phyloP scores from a whole-genome alignment of 2,888 invertebrate species.

The Heliconius ismenius region DNA sequence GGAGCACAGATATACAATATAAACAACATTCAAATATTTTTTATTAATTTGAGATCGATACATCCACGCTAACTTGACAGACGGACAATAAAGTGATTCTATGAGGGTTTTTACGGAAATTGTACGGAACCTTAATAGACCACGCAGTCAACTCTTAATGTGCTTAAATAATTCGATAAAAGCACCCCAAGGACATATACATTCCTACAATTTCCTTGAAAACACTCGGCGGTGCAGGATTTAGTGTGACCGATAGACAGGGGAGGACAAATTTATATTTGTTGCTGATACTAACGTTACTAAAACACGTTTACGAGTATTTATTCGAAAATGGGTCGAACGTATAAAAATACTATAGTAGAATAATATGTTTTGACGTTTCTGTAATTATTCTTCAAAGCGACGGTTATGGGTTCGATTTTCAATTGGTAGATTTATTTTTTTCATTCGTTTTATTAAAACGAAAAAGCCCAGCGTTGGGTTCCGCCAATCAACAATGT shows the following conservation, averaged over 20 bases:
- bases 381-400: background rate
- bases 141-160: background rate
- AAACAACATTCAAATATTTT: no score
- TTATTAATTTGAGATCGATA: no score
- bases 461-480: background rate
- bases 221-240: constrained; percentile 9
- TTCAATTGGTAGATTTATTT: background rate
- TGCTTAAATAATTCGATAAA: constrained; percentile 22
- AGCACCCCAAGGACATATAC: constrained; percentile 17
- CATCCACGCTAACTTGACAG: no score
- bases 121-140: background rate
- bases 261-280: constrained; percentile 20
- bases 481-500: background rate
- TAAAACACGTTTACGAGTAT: background rate
- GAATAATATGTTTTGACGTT: background rate
- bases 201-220: constrained; percentile 14
- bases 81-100: no score
- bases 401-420: background rate
- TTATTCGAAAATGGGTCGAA: background rate
- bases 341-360: background rate
- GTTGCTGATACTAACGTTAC: background rate
- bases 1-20: no score
- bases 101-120: no score
- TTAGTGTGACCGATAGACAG: constrained; percentile 13
- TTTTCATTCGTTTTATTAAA: background rate